Evolutionary conservation across 2,888 invertebrate genomes (phyloP), one percentile per base, ranked within the genome.

Genomic region (Heterodera filipjevi): DNA sequence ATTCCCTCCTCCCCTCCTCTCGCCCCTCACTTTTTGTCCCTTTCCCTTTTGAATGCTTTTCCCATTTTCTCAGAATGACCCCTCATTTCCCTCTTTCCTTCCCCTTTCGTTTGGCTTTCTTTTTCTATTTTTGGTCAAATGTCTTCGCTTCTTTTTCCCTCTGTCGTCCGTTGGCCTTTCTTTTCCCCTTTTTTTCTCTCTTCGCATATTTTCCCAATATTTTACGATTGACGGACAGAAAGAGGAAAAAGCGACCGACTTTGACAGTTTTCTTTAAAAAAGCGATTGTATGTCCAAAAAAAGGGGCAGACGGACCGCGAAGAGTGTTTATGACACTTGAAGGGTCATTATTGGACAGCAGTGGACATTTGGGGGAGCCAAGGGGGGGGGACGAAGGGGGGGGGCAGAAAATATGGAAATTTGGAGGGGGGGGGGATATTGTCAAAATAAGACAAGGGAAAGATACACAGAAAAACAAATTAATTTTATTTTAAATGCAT

Each of bases 131-230:
- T 59, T 59, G 59, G 27, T 10, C n/a, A 27, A 59, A 27, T n/a
- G 59, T n/a, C n/a, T 5, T 27, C n/a, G 22, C 8, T n/a, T 27
- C 27, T 59, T 27, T 49, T 49, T 49, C 19, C 59, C 27, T n/a
- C 59, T 12, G 59, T 59, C 59, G n/a, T n/a, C 27, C 59, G 59
- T 59, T 59, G n/a, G 59, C 59, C 59, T 59, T 59, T 59, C 59
- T 27, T n/a, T 59, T n/a, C 12, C 59, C 10, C 49, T 49, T 49
- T 27, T 59, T 27, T n/a, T 59, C 27, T 53, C 53, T 53, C 53
- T 53, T 22, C 53, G 53, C 53, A n/a, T 59, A 22, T 59, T 59
- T 59, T 27, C 59, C 22, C 27, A 8, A 53, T 59, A 59, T 59
- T 59, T 59, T 59, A 59, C 59, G 27, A 35, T 32, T 22, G 32